Percentiles rank a stretch among this genome's conserved stretches.
Conservation (phyloP, 2,797 vertebrate genomes). For the Otus scops region DNA sequence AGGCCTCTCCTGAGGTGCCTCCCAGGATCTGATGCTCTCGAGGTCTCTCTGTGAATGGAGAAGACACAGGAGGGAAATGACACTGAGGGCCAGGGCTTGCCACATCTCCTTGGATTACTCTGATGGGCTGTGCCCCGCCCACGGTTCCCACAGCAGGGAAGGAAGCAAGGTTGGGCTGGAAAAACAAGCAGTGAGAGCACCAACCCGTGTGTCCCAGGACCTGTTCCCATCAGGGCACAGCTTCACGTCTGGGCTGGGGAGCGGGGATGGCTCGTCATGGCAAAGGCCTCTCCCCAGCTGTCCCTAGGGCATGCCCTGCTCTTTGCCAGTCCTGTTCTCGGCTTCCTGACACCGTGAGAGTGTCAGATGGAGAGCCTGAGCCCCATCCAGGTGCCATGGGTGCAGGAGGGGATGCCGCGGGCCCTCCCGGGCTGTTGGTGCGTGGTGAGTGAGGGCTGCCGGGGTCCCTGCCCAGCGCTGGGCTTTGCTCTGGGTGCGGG, state of each 20-base stretch:
- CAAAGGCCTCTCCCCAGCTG: not conserved
- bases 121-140: not conserved
- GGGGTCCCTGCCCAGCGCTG: not conserved
- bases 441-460: not conserved
- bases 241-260: not conserved
- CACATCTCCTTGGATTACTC: not conserved
- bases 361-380: not conserved
- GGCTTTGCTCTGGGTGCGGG: not conserved
- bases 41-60: not conserved
- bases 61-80: not conserved
- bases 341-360: rapidly evolving
- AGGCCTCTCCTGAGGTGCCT: not conserved
- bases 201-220: not conserved
- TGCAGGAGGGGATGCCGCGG: not conserved
- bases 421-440: not conserved
- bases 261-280: not conserved
- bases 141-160: not conserved
- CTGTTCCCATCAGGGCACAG: not conserved
- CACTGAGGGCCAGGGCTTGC: not conserved
- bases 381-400: not conserved
- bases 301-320: not conserved
- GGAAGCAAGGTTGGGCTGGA: not conserved
- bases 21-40: not conserved
- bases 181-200: not conserved
- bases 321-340: no score